A percentile compares a stretch with the other conserved stretches of the same genome.
phyloP scores from a whole-genome alignment of 2,888 invertebrate genomes.

The Hirtodrosophila histrioides region DNA sequence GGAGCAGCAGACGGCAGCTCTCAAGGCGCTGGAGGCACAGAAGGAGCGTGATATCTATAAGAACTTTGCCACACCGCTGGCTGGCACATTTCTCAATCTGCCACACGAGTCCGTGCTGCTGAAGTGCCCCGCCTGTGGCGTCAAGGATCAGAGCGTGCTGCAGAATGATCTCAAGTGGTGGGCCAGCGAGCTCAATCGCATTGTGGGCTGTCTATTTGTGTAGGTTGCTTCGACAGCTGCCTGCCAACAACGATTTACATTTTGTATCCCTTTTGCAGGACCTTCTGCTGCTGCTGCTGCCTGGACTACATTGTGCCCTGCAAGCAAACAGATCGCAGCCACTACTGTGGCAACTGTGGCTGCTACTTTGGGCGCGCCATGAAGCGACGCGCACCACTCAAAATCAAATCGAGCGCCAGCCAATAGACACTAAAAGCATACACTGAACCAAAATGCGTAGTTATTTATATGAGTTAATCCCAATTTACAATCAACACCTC shows the following conservation, averaged over 20 bases:
- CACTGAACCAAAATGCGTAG: slow-evolving; percentile 1
- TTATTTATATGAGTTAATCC: too few species aligned
- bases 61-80: slow-evolving; percentile 82
- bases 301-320: slow-evolving; percentile 79
- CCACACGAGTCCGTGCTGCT: slow-evolving; percentile 72
- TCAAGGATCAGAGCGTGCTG: slow-evolving; percentile 72
- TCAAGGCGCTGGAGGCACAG: slow-evolving; percentile 30
- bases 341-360: slow-evolving; percentile 83
- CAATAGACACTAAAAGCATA: slow-evolving; percentile 1
- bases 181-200: slow-evolving; percentile 78
- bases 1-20: slow-evolving; percentile 36
- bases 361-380: slow-evolving; percentile 83
- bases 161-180: slow-evolving; percentile 82
- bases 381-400: slow-evolving; percentile 73
- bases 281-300: slow-evolving; percentile 80
- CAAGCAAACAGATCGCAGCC: slow-evolving; percentile 81
- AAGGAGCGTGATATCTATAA: slow-evolving; percentile 74
- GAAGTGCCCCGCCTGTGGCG: slow-evolving; percentile 82
- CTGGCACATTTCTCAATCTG: slow-evolving; percentile 81
- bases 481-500: too few species aligned
- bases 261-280: slow-evolving; percentile 45
- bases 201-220: slow-evolving; percentile 82
- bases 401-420: slow-evolving; percentile 39
- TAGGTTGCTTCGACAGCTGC: slow-evolving; percentile 50
- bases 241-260: not conserved